A percentile compares a stretch with the other conserved stretches of the same genome.
These are phyloP conservation scores for Ischnura elegans DNA, from an alignment of 2,888 invertebrate genomes.

Conservation along the genomic window DNA sequence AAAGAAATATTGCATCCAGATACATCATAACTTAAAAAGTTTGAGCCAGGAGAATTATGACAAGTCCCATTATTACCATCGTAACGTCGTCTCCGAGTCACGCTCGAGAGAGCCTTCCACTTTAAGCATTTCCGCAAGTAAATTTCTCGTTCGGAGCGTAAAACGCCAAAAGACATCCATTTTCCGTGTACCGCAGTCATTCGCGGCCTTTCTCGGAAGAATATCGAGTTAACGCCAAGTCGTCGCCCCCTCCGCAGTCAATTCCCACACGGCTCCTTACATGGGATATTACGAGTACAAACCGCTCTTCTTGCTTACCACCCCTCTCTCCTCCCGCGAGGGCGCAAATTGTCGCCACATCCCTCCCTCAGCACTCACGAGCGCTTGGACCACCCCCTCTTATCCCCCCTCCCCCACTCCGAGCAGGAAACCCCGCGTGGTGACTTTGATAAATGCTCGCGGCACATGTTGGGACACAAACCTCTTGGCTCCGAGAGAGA, in stretches of 20 bases:
- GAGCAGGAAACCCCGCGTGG: neutral
- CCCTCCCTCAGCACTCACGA: neutral
- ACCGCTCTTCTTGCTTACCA: neutral
- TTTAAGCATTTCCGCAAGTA: neutral
- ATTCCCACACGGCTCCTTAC: slow-evolving; percentile 33
- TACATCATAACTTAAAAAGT: neutral
- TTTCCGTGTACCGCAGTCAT: neutral
- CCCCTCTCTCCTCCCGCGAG: neutral
- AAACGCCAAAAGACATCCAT: neutral
- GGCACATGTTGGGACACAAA: slow-evolving; percentile 41
- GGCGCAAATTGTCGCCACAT: slow-evolving; percentile 8
- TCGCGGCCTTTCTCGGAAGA: neutral
- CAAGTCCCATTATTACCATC: neutral
- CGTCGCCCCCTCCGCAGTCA: neutral
- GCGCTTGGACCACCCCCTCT: neutral
- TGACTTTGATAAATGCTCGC: slow-evolving; percentile 57
- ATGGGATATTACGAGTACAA: neutral
- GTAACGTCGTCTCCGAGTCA: neutral
- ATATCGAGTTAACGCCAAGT: slow-evolving; percentile 7
- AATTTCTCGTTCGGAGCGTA: neutral
- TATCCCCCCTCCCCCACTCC: neutral
- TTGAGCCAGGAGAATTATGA: neutral
- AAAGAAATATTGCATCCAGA: too few species aligned
- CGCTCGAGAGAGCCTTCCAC: neutral
- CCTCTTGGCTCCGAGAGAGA: slow-evolving; percentile 26